Percentiles rank a stretch among this genome's conserved stretches.
Conservation (phyloP, 2,113 vertebrate species). For the Pangasianodon gigas region DNA sequence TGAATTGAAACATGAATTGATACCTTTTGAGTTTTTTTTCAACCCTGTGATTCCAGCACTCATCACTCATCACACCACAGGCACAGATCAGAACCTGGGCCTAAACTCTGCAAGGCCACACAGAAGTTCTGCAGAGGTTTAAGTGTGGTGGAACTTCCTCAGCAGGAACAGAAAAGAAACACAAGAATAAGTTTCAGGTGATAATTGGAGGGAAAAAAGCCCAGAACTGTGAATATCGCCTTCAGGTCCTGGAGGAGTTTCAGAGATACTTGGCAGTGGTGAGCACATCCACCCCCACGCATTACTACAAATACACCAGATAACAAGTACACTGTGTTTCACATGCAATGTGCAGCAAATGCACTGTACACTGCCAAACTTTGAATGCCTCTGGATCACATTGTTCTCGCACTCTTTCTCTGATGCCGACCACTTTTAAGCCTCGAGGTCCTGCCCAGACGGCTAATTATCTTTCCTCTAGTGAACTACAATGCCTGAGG, state of each 20-base stretch:
- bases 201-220: conserved; percentile 50
- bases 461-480: conserved; percentile 39
- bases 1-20: neutral
- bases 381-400: conserved; percentile 43
- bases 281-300: conserved; percentile 45
- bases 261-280: conserved; percentile 53
- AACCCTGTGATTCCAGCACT: neutral
- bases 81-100: conserved; percentile 4
- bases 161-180: conserved; percentile 42
- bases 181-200: conserved; percentile 44
- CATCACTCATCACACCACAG: neutral
- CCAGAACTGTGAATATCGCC: conserved; percentile 52
- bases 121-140: conserved; percentile 34
- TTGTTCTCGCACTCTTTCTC: conserved; percentile 58
- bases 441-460: conserved; percentile 18
- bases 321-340: conserved; percentile 49
- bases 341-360: conserved; percentile 37
- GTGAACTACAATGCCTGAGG: conserved; percentile 10
- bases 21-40: neutral
- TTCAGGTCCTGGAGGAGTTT: conserved; percentile 55
- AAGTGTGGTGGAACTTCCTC: conserved; percentile 38
- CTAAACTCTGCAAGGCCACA: neutral
- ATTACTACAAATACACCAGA: conserved; percentile 49
- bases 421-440: conserved; percentile 39
- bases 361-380: conserved; percentile 41